Conservation (phyloP, 2,113 vertebrate genomes). For the Lipotes vexillifer region DNA sequence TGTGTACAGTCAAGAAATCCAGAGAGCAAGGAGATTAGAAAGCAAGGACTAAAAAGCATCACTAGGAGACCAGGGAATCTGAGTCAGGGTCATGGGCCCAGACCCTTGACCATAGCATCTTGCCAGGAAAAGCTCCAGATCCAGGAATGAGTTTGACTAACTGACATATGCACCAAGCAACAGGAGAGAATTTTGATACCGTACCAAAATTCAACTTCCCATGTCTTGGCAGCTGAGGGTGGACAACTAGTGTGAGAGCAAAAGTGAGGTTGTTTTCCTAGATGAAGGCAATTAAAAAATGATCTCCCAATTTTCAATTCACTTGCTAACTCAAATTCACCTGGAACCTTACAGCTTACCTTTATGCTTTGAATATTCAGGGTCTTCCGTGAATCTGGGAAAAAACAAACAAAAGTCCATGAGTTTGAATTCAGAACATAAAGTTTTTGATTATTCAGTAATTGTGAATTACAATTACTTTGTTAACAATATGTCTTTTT, state of each 20-base stretch:
- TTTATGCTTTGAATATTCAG: not conserved
- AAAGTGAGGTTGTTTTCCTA: not conserved
- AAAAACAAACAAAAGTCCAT: not conserved
- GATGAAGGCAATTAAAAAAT: not conserved
- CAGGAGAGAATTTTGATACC: not conserved
- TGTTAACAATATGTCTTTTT: not conserved
- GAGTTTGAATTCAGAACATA: not conserved
- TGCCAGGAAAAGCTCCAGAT: not conserved
- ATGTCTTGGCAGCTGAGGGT: not conserved
- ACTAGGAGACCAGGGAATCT: not conserved
- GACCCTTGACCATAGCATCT: not conserved
- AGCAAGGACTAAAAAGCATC: not conserved
- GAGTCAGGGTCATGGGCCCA: not conserved
- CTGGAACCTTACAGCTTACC: not conserved
- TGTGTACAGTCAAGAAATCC: not conserved
- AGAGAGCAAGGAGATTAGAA: not conserved
- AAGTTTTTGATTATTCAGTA: not conserved
- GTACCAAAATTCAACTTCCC: not conserved
- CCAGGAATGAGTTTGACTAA: not conserved
- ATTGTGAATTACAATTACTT: not conserved
- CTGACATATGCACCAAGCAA: not conserved
- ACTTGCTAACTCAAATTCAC: not conserved
- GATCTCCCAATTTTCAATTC: not conserved
- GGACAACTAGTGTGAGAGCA: not conserved
- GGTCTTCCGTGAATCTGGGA: not conserved